Evolutionary conservation across 2,113 vertebrate species (phyloP), one percentile per base, ranked within the genome.

Genomic region (Alouatta palliata): DNA sequence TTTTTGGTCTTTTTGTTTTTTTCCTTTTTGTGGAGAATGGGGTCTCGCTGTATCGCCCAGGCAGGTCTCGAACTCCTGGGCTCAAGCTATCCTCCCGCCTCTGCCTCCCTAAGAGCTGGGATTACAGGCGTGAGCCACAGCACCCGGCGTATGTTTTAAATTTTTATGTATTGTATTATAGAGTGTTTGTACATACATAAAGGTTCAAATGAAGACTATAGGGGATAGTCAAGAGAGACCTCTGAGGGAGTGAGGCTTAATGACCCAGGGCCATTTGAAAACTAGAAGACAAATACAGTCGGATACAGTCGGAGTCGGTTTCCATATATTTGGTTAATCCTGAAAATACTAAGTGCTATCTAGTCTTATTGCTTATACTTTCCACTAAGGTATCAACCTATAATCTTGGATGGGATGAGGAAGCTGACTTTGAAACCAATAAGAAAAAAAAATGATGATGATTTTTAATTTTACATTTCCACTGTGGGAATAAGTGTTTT

Each of bases 321-420:
- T 95, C 90, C 94, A 96, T 4, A 47, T 88, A 95, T 97, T 97
- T 97, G 96, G 94, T 98, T 97, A 92, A 96, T 96, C 40, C 90
- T 70, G 21, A 76, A 95, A 97, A 71, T 82, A 95, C n/a, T 73
- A 97, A 95, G 90, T 94, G 92, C 96, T 97, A 94, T 52, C 85
- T 97, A 97, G 92, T 91, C 92, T 98, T 98, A 97, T 98, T 98
- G 98, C 97, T 98, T 97, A 79, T 94, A 86, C 95, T 94, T 96
- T 45, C 90, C 90, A 97, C n/a, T 94, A 64, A 86, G 87, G 92
- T 94, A 90, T 96, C 95, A 64, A 87, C 92, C 76, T 95, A 75
- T 90, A 79, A 85, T 90, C 76, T 96, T 66, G 37, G 68, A 94
- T 37, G 37, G 93, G 71, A 90, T 93, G 56, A 81, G 12, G 70